Evolutionary conservation across 1,140 invertebrate genomes (phyloP).

Genomic region (Scaptomyza montana): DNA sequence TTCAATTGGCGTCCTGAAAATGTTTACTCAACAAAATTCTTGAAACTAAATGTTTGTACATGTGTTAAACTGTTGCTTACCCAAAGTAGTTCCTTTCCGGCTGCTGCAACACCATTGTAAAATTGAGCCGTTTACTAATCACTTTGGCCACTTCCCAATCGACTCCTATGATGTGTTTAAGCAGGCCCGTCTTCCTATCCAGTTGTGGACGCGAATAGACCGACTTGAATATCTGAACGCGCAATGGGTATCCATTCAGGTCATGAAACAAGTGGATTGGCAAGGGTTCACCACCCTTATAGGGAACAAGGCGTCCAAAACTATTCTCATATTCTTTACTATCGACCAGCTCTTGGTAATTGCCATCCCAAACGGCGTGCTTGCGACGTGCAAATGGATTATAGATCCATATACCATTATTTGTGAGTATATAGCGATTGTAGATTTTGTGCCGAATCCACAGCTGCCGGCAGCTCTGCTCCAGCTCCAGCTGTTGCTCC

Average conservation of each 20-base stretch:
- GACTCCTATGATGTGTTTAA: constrained; percentile 52
- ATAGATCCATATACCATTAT: constrained; percentile 54
- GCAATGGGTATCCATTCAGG: constrained; percentile 68
- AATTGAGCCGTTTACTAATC: constrained; percentile 65
- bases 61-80: constrained; percentile 24
- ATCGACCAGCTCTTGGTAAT: background rate
- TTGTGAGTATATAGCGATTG: constrained; percentile 55
- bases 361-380: background rate
- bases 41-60: too few relatives aligned
- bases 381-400: constrained; percentile 50
- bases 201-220: constrained; percentile 57
- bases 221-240: constrained; percentile 73
- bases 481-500: constrained; percentile 35
- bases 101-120: constrained; percentile 69
- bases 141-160: constrained; percentile 67
- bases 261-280: constrained; percentile 52
- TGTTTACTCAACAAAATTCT: too few relatives aligned
- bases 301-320: constrained; percentile 58
- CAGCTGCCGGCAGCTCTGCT: constrained; percentile 42
- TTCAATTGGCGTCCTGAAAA: too few relatives aligned
- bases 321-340: background rate
- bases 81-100: constrained; percentile 75
- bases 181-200: constrained; percentile 40
- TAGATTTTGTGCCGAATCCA: constrained; percentile 54
- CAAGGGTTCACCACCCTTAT: constrained; percentile 42